Conservation (phyloP, 2,113 vertebrate genomes). For the Cichladusa arquata region DNA sequence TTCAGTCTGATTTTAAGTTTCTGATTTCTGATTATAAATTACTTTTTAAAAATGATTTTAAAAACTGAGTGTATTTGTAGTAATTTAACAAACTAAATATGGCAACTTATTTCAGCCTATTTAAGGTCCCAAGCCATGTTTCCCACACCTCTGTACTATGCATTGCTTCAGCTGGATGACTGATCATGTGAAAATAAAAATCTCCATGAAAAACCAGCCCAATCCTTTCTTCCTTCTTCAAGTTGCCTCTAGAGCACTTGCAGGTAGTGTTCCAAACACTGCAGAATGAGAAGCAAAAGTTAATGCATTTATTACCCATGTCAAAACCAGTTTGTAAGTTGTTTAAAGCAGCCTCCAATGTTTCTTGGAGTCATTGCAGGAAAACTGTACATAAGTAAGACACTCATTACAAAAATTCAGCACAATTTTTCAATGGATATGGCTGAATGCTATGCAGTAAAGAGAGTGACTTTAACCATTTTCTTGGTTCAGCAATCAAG, state of each 20-base stretch:
- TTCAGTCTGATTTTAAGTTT: background rate
- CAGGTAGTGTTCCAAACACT: background rate
- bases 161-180: background rate
- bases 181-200: background rate
- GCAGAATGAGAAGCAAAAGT: background rate
- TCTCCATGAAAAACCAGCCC: background rate
- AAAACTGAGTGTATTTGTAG: background rate
- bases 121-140: background rate
- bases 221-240: background rate
- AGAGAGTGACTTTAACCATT: background rate
- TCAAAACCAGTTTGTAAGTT: background rate
- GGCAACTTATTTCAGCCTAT: background rate
- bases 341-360: background rate
- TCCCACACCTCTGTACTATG: background rate
- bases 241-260: background rate
- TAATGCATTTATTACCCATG: background rate
- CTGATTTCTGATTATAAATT: background rate
- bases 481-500: background rate
- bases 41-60: background rate
- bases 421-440: background rate
- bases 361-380: background rate
- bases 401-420: background rate
- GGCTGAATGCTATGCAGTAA: background rate
- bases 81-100: background rate
- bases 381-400: background rate